Percentiles rank a stretch among this genome's conserved stretches.
These are phyloP conservation scores for Malthinus seriepunctatus DNA, from an alignment of 2,888 invertebrate genomes.

Conservation along the genomic window DNA sequence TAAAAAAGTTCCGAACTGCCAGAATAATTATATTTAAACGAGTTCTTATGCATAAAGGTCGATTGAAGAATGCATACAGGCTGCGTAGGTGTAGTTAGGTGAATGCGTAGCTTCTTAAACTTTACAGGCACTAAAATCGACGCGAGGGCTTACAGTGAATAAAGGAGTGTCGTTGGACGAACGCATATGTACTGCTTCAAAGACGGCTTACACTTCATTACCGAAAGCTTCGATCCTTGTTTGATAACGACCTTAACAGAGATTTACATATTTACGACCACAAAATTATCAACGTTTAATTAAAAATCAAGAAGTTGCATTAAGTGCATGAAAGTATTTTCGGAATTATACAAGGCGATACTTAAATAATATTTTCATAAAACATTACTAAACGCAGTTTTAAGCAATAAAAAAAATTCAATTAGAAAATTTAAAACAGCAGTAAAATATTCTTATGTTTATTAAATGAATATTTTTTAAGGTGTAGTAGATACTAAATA, in stretches of 20 bases:
- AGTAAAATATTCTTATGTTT: no score
- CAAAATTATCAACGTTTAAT: no score
- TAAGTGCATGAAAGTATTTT: no score
- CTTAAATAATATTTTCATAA: no score
- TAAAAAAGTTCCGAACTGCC: neutral
- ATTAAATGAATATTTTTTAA: no score
- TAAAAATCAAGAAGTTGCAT: no score
- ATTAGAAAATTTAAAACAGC: no score
- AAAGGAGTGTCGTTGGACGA: conserved; percentile 2
- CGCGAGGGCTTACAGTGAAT: neutral
- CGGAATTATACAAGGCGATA: no score
- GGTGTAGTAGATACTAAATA: no score
- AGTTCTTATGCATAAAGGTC: neutral
- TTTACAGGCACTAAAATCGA: neutral
- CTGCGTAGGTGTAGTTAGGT: neutral
- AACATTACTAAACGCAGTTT: no score
- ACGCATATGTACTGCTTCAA: neutral
- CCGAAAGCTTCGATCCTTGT: neutral
- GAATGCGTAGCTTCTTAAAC: neutral
- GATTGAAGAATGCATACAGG: conserved; percentile 2
- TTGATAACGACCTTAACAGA: neutral
- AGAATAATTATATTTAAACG: neutral
- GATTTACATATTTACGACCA: no score
- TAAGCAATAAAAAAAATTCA: no score
- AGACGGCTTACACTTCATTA: conserved; percentile 2